Evolutionary conservation across 2,888 invertebrate genomes (phyloP).

Genomic region (Limnephilus auricula): DNA sequence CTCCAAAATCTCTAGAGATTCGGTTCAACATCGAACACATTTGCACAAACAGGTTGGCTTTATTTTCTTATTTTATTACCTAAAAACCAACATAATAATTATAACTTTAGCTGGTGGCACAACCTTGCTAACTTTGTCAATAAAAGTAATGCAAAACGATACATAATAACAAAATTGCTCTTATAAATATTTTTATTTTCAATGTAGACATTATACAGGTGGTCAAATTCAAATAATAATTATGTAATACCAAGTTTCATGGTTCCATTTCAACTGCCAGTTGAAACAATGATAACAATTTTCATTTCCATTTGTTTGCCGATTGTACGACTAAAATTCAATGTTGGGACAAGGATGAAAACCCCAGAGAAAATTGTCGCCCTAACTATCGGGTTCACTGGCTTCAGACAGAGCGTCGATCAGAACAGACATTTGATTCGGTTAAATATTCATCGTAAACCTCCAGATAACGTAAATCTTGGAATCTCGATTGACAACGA

Average conservation of each 20-base stretch:
- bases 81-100: not conserved
- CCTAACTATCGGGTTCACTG: too few species aligned
- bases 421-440: too few species aligned
- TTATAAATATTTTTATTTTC: not conserved
- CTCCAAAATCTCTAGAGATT: too few species aligned
- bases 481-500: too few species aligned
- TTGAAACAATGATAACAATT: not conserved
- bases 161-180: not conserved
- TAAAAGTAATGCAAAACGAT: not conserved
- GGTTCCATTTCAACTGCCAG: not conserved
- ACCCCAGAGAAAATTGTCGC: not conserved
- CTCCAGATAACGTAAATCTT: too few species aligned
- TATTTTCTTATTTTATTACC: not conserved
- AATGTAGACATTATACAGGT: not conserved
- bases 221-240: not conserved
- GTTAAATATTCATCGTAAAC: too few species aligned
- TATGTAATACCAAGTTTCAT: not conserved
- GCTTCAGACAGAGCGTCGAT: too few species aligned
- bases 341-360: not conserved
- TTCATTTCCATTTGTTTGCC: constrained; percentile 9
- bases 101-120: not conserved
- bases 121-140: not conserved
- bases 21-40: too few species aligned
- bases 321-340: not conserved
- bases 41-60: not conserved